phyloP scores from a whole-genome alignment of 1,140 invertebrate genomes.

The Pseudomyrmex sp. region DNA sequence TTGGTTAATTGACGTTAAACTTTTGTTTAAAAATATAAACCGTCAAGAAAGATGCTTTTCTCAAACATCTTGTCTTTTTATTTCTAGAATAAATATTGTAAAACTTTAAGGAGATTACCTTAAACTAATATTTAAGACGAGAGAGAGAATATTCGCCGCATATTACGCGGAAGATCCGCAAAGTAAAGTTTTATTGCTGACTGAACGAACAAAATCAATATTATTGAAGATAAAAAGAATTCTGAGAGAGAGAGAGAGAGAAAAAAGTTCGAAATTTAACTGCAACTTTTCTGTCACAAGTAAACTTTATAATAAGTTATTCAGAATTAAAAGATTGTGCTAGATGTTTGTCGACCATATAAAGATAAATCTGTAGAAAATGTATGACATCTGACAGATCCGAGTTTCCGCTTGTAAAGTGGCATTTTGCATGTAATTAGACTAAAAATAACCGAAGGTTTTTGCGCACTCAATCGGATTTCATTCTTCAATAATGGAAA shows the following conservation, averaged over 20 bases:
- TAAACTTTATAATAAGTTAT: too few relatives aligned
- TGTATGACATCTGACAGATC: background rate
- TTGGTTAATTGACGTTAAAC: background rate
- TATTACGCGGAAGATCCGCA: background rate
- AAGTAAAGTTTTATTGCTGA: conserved; percentile 36
- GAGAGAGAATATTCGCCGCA: background rate
- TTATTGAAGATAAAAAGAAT: conserved; percentile 36
- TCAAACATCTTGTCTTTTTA: too few relatives aligned
- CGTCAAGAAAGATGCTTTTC: too few relatives aligned
- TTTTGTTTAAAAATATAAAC: background rate
- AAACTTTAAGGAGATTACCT: background rate
- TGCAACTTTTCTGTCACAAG: conserved; percentile 18
- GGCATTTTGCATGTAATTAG: conserved; percentile 16
- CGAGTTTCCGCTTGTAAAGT: conserved; percentile 13
- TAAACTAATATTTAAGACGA: background rate
- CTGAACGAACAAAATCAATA: conserved; percentile 52
- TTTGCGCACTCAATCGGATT: background rate
- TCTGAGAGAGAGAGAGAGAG: background rate
- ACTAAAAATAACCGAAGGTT: background rate
- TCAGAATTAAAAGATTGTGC: too few relatives aligned
- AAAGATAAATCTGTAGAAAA: background rate
- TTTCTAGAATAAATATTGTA: too few relatives aligned
- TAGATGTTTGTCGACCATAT: background rate
- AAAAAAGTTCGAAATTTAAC: background rate
- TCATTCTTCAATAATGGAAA: background rate